These are phyloP conservation scores for Dasyornis broadbenti DNA, from an alignment of 2,113 vertebrate genomes.

Conservation along the genomic window DNA sequence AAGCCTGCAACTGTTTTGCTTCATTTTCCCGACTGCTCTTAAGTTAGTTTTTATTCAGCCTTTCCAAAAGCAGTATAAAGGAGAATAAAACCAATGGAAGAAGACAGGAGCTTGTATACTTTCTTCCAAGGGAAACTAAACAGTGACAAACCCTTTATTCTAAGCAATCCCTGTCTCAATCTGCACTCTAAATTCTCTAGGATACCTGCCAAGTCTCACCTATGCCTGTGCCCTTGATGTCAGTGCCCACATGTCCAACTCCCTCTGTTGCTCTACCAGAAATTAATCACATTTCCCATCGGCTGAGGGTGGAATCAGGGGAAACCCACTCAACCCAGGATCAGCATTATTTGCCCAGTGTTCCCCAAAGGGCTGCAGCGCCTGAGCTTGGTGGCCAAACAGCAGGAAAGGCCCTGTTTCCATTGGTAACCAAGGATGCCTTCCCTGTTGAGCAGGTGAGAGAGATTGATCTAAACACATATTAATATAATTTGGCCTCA, in stretches of 20 bases:
- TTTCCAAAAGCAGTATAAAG: neutral
- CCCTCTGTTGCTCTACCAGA: neutral
- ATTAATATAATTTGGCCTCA: neutral
- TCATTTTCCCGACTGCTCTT: neutral
- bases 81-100: neutral
- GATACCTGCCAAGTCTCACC: neutral
- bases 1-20: neutral
- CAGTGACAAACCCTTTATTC: neutral
- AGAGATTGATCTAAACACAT: neutral
- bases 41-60: neutral
- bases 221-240: neutral
- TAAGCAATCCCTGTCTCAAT: neutral
- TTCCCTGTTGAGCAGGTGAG: neutral
- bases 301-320: neutral
- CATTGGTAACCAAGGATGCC: neutral
- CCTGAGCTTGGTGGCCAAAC: neutral
- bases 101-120: neutral
- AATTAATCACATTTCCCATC: neutral
- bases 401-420: neutral
- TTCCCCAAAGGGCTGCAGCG: neutral
- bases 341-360: neutral
- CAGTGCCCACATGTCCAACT: neutral
- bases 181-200: too few species aligned
- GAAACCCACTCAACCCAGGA: accelerated
- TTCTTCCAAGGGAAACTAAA: neutral